A percentile compares a stretch with the other conserved stretches of the same genome.
phyloP scores from a whole-genome alignment of 2,888 invertebrate genomes.

The Drosophila kanekoi region DNA sequence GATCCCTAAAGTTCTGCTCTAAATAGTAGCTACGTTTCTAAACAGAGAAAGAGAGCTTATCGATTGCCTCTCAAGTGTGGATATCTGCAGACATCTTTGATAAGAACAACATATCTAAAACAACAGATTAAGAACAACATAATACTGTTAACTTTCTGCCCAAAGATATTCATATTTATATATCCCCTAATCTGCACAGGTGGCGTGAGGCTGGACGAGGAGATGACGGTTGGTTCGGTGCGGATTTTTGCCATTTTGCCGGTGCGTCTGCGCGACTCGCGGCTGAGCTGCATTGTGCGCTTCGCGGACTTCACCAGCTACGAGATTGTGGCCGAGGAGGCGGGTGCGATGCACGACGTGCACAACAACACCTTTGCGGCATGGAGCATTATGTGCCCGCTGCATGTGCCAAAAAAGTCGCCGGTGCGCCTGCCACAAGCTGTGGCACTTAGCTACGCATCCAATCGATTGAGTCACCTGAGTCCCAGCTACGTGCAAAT shows the following conservation, averaged over 20 bases:
- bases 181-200: conserved; percentile 21
- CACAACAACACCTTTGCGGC: conserved; percentile 85
- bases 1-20: too few relatives aligned
- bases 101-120: too few relatives aligned
- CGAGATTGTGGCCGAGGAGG: conserved; percentile 79
- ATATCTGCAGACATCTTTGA: too few relatives aligned
- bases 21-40: too few relatives aligned
- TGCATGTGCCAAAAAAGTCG: conserved; percentile 52
- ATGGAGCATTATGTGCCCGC: conserved; percentile 84
- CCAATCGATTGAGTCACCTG: conserved; percentile 77
- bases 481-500: conserved; percentile 83
- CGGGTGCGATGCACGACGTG: conserved; percentile 85
- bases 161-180: not conserved
- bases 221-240: conserved; percentile 69
- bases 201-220: conserved; percentile 53
- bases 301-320: conserved; percentile 75
- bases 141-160: too few relatives aligned
- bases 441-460: conserved; percentile 80
- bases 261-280: conserved; percentile 58
- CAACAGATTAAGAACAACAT: too few relatives aligned
- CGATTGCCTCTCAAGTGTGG: too few relatives aligned
- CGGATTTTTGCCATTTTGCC: conserved; percentile 82
- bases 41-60: too few relatives aligned
- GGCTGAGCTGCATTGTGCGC: conserved; percentile 76
- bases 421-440: conserved; percentile 74